Evolutionary conservation across 2,888 invertebrate genomes (phyloP).

Genomic region (Drosophila rubida): DNA sequence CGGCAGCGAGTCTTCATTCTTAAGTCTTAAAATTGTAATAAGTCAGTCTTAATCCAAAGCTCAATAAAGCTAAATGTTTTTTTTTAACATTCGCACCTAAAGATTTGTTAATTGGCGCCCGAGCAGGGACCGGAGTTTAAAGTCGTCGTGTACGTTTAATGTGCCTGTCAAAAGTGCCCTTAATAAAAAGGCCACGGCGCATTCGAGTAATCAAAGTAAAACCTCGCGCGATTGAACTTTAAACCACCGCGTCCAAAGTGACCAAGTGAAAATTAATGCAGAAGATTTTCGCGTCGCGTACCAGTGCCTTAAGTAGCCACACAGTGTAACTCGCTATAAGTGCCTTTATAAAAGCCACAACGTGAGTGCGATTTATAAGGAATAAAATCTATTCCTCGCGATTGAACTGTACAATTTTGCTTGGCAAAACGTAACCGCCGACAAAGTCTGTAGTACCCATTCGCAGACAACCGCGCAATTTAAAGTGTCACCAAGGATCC

Average conservation of each 20-base stretch:
- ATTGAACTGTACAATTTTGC: background rate
- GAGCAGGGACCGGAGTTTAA: no score
- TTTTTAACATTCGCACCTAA: background rate
- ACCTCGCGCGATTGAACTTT: no score
- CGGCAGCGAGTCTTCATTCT: no score
- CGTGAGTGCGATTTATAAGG: background rate
- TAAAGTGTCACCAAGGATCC: background rate
- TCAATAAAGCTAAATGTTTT: background rate
- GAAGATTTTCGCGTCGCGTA: background rate
- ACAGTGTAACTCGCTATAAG: background rate
- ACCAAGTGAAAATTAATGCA: background rate
- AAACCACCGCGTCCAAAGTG: no score
- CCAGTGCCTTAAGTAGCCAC: background rate
- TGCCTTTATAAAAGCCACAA: background rate
- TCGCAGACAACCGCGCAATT: background rate
- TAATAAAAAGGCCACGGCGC: no score
- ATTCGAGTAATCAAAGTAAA: no score
- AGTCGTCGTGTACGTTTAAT: no score
- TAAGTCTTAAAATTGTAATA: background rate
- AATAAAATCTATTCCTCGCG: background rate
- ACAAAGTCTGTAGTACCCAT: background rate
- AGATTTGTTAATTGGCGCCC: background rate
- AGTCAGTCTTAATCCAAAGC: background rate
- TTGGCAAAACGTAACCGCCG: background rate
- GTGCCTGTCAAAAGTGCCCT: no score